phyloP scores from a whole-genome alignment of 2,797 vertebrate species.

The Rousettus madagascariensis region DNA sequence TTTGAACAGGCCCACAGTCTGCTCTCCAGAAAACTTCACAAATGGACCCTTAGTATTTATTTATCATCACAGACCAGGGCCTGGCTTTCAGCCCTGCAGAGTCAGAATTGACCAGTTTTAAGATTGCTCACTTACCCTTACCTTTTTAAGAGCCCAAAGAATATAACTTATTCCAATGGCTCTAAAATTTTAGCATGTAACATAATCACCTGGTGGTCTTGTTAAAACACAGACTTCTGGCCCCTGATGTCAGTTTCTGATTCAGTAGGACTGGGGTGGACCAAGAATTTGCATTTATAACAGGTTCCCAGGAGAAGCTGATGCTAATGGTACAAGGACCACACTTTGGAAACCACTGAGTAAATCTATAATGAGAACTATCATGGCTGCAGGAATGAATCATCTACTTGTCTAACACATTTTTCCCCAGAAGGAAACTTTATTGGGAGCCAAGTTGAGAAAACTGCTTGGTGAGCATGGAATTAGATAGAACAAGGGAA shows the following conservation, averaged over 20 bases:
- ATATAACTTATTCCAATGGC: background rate
- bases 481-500: background rate
- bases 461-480: background rate
- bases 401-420: background rate
- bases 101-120: background rate
- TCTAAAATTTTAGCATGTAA: background rate
- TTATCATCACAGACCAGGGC: background rate
- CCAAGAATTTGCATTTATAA: background rate
- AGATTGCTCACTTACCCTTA: background rate
- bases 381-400: background rate
- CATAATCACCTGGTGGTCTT: background rate
- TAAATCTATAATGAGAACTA: background rate
- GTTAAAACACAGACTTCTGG: background rate
- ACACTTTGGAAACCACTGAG: background rate
- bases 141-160: background rate
- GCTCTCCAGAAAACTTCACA: background rate
- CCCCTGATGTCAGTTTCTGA: background rate
- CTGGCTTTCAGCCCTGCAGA: background rate
- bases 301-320: background rate
- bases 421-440: background rate
- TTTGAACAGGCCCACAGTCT: background rate
- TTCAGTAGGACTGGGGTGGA: background rate
- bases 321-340: background rate
- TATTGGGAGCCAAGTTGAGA: background rate
- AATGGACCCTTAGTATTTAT: background rate